Evolutionary conservation across 2,113 vertebrate species (phyloP), one percentile per base, ranked within the genome.

Genomic region (Otis tarda): DNA sequence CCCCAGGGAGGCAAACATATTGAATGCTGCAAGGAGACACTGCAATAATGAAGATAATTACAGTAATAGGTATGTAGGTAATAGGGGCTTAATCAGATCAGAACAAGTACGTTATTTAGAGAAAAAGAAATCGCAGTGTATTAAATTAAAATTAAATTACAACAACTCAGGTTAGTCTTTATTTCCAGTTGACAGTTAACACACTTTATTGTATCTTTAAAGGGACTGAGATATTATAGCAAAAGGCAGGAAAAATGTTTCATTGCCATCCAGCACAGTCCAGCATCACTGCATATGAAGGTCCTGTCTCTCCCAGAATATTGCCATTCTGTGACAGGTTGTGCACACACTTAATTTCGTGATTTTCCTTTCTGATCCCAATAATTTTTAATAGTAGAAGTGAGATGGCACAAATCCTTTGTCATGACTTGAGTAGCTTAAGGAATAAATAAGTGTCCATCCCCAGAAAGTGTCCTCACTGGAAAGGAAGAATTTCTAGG

Each of bases 1-100:
- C 89, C 80, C 75, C 55, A 82, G 79, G 53, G 76, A 95, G 52
- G 31, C 22, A 92, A 95, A 93, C 30, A 59, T 57, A 88, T 47
- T 73, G 89, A 88, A 91, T 56, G 53, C 71, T 88, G 60, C 17
- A 22, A 94, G 65, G 23, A 94, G 52, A 84, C 89, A 70, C 4
- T 84, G 64, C 49, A 79, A 74, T 85, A 89, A 95, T 71, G 31
- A 84, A 94, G 81, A 90, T 89, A 97, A 95, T 97, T 96, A 94
- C 20, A 20, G 61, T 78, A 95, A 95, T 79, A 76, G 59, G 59
- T 65, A 82, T 53, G 57, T 85, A 83, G 80, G 69, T 83, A 96
- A 90, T 33, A 88, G 57, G 50, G n/a, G 31, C 50, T 95, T 94
- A 93, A 95, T 95, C 89, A 92, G 89, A 92, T 96, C 33, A 70